Base-by-base conservation (phyloP, 2,113 vertebrate species). In the Bucco capensis region DNA sequence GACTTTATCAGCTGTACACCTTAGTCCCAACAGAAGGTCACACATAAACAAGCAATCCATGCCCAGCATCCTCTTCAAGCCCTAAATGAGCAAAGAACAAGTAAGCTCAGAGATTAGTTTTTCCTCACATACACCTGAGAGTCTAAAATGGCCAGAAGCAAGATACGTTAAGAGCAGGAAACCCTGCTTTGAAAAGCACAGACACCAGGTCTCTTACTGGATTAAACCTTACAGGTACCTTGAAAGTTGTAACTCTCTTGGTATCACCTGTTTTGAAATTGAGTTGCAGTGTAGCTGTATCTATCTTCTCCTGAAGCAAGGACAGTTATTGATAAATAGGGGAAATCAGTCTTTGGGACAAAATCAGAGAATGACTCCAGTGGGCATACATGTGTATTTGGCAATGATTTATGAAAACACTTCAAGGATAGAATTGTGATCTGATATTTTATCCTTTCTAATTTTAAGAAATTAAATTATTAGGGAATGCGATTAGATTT, bases 361-460 rank as follows among this genome's bases (percentile, higher is more conserved):
- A 87, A 82, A 66, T 31, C n/a, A 56, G 19, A 81, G 14, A 18
- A 18, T 35, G 50, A 25, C 19, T 82, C 10, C 50, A 33, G 19
- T 42, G 18, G 4, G 3, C 28, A 18, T 17, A 44, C 0, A 3
- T 4, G 4, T 31, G 5, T 61, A 38, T 80, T 65, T 7, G 7
- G 13, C 24, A 86, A 31, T 31, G 81, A 66, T 53, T 86, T 62
- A 27, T 58, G 18, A 83, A 31, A 86, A 62, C 0, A 0, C 25
- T 80, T 80, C 28, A 61, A 61, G 44, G 85, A 57, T 14, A 6
- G 18, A 85, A 58, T 35, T 62, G 17, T 33, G 23, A 84, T 19
- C 38, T 88, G 75, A 73, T 21, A 6, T 64, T 86, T 58, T 58
- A 54, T 10, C 24, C 37, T 65, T 83, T 80, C 12, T 62, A 38